Conservation (phyloP, 2,888 invertebrate genomes). For the Clunio marinus region DNA sequence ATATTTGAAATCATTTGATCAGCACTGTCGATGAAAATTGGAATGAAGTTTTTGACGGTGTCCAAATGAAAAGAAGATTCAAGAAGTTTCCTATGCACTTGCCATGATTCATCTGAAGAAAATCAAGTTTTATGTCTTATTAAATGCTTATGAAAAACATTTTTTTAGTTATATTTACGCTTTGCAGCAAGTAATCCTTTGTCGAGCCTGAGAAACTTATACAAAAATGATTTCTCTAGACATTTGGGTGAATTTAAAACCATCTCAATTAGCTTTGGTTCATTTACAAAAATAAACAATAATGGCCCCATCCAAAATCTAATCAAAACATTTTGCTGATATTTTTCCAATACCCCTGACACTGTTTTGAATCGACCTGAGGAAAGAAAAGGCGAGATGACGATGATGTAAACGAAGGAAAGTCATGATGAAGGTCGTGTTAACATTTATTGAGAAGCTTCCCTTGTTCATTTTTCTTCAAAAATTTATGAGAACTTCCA, state of each 20-base stretch:
- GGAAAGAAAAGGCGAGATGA: not conserved
- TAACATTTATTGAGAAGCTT: too few relatives aligned
- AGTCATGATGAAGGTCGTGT: too few relatives aligned
- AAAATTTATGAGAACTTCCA: conserved; percentile 25
- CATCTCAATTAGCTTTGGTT: conserved; percentile 22
- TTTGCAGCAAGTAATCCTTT: conserved; percentile 22
- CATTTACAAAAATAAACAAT: conserved; percentile 30
- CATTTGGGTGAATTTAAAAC: conserved; percentile 18
- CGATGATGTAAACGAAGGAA: too few relatives aligned
- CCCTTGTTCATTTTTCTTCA: conserved; percentile 25
- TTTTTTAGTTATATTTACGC: conserved; percentile 15
- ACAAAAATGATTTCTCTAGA: conserved; percentile 2
- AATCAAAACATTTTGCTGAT: conserved; percentile 3
- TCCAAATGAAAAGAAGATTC: not conserved
- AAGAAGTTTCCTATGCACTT: conserved; percentile 14
- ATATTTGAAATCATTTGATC: not conserved
- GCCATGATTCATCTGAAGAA: conserved; percentile 14
- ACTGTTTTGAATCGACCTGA: conserved; percentile 17
- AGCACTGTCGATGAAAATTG: conserved; percentile 19
- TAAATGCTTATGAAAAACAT: too few relatives aligned
- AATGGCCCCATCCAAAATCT: conserved; percentile 30
- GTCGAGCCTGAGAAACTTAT: conserved; percentile 29
- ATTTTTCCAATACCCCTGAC: not conserved
- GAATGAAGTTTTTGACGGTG: conserved; percentile 18
- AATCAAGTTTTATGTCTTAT: not conserved